Evolutionary conservation across 2,888 invertebrate genomes (phyloP).

Genomic region (Epinotia brunnichana): DNA sequence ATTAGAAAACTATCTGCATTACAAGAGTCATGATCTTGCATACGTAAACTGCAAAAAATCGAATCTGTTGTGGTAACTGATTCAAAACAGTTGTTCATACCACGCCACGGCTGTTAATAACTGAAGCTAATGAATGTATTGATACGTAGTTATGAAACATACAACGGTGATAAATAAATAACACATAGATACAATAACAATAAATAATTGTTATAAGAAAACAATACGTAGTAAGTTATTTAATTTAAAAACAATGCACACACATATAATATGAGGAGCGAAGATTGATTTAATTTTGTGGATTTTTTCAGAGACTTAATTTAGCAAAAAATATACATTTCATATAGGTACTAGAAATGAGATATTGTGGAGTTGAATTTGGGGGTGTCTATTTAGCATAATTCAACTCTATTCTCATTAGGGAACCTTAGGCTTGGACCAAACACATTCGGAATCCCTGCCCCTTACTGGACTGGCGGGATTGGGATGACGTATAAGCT

Average conservation of each 20-base stretch:
- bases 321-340: no score
- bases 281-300: neutral
- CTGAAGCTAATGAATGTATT: slow-evolving; percentile 7
- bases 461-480: no score
- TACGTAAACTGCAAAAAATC: slow-evolving; percentile 32
- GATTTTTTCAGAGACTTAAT: no score
- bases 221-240: neutral
- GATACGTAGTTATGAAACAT: neutral
- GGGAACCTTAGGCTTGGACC: no score
- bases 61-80: slow-evolving; percentile 14
- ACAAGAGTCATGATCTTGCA: slow-evolving; percentile 37
- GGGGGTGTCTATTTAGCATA: no score
- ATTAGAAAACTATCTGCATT: slow-evolving; percentile 41
- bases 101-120: slow-evolving; percentile 2
- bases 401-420: no score
- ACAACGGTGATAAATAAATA: slow-evolving; percentile 2
- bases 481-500: no score
- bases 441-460: no score
- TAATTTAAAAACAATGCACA: neutral
- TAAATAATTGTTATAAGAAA: neutral
- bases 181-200: neutral
- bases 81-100: neutral
- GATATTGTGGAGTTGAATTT: neutral
- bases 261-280: neutral
- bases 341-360: no score